Evolutionary conservation across 2,888 invertebrate genomes (phyloP).

Genomic region (Caradrina clavipalpis): DNA sequence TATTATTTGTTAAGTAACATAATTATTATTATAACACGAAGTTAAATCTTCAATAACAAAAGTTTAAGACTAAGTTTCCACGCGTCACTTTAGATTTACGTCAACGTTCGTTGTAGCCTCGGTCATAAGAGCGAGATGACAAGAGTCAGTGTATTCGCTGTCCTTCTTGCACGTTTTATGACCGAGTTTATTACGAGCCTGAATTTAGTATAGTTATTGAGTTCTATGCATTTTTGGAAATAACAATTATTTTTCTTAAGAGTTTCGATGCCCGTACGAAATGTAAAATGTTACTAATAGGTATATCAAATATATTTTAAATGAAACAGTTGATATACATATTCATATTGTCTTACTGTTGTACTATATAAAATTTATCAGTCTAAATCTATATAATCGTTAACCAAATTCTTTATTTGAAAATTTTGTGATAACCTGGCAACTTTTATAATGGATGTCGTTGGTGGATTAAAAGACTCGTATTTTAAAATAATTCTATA

Average conservation of each 20-base stretch:
- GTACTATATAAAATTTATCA: conserved; percentile 13
- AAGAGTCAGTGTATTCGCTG: not conserved
- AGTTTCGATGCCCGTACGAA: conserved; percentile 19
- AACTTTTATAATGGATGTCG: conserved; percentile 29
- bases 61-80: conserved; percentile 32
- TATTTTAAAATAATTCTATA: conserved; percentile 13
- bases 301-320: conserved; percentile 33
- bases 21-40: conserved; percentile 13
- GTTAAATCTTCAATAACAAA: conserved; percentile 29
- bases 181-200: not conserved
- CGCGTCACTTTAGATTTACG: conserved; percentile 4
- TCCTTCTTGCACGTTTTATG: conserved; percentile 20
- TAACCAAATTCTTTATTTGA: conserved; percentile 8
- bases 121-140: conserved; percentile 10
- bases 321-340: conserved; percentile 26
- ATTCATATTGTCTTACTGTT: conserved; percentile 27
- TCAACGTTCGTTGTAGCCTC: not conserved
- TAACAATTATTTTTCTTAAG: conserved; percentile 35
- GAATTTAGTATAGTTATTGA: conserved; percentile 30
- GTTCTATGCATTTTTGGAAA: conserved; percentile 52
- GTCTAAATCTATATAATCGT: not conserved
- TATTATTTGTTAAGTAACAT: conserved; percentile 20
- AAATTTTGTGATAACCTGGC: conserved; percentile 37
- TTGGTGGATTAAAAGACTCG: conserved; percentile 23
- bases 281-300: conserved; percentile 23